Conservation (phyloP, 2,113 vertebrate genomes). For the Ivindomyrus marchei region DNA sequence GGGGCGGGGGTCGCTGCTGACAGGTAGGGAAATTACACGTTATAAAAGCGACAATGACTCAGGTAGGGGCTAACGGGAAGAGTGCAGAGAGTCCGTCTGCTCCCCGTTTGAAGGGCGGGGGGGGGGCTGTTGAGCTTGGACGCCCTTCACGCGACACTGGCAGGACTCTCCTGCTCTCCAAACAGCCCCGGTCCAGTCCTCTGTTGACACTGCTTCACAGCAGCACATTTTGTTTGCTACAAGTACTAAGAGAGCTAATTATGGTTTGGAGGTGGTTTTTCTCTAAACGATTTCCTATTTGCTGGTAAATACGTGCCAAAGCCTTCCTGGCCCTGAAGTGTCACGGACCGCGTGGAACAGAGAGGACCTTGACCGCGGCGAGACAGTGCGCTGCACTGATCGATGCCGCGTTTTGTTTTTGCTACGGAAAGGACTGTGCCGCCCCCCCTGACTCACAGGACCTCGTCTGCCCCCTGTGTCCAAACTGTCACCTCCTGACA, state of each 20-base stretch:
- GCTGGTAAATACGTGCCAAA: neutral
- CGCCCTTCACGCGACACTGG: neutral
- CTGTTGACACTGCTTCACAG: neutral
- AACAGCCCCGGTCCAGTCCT: neutral
- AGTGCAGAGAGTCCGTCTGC: neutral
- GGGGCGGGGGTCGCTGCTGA: neutral
- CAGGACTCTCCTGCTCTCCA: neutral
- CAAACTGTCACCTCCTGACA: neutral
- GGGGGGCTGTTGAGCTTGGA: neutral
- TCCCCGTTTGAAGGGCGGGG: neutral
- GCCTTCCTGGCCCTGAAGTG: neutral
- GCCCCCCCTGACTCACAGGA: neutral
- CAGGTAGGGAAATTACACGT: neutral
- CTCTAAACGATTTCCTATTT: neutral
- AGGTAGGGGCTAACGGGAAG: neutral
- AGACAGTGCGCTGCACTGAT: neutral
- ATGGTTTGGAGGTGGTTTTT: neutral
- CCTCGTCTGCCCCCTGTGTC: neutral
- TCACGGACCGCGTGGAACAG: neutral
- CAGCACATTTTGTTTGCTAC: neutral
- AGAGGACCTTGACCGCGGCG: neutral
- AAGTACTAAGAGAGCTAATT: neutral
- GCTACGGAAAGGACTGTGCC: neutral
- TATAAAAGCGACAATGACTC: neutral
- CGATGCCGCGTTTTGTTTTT: neutral